Evolutionary conservation across 2,113 vertebrate genomes (phyloP).

Genomic region (Lepisosteus oculatus): DNA sequence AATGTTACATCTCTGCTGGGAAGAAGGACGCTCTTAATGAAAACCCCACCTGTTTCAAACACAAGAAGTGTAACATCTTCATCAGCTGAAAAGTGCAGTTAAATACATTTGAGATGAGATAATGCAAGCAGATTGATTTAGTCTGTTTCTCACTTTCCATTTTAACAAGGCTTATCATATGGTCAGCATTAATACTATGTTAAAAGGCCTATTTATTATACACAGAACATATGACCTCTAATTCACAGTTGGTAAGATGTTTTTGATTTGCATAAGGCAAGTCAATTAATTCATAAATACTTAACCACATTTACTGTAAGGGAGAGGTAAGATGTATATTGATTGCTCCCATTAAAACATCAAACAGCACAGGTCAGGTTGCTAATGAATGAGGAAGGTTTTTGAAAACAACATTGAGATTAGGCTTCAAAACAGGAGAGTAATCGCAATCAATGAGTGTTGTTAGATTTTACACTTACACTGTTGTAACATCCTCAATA

Average conservation of each 20-base stretch:
- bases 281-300: constrained; percentile 82
- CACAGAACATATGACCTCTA: constrained; percentile 52
- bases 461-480: too few species aligned
- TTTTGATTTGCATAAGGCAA: constrained; percentile 56
- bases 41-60: constrained; percentile 21
- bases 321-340: constrained; percentile 65
- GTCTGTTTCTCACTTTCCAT: constrained; percentile 7
- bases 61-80: neutral
- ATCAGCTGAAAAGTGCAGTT: neutral
- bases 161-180: constrained; percentile 20
- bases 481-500: too few species aligned
- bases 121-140: constrained; percentile 34
- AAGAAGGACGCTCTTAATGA: neutral
- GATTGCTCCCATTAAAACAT: constrained; percentile 67
- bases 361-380: constrained; percentile 15
- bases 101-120: constrained; percentile 21
- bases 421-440: neutral
- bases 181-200: constrained; percentile 4
- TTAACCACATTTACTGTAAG: constrained; percentile 73
- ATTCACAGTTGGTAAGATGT: constrained; percentile 36
- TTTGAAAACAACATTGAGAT: neutral
- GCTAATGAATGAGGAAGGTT: neutral
- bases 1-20: neutral
- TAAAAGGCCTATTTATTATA: constrained; percentile 62
- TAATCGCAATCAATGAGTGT: neutral